These are phyloP conservation scores for Coluber constrictor DNA, from an alignment of 2,797 vertebrate species.

Conservation along the genomic window DNA sequence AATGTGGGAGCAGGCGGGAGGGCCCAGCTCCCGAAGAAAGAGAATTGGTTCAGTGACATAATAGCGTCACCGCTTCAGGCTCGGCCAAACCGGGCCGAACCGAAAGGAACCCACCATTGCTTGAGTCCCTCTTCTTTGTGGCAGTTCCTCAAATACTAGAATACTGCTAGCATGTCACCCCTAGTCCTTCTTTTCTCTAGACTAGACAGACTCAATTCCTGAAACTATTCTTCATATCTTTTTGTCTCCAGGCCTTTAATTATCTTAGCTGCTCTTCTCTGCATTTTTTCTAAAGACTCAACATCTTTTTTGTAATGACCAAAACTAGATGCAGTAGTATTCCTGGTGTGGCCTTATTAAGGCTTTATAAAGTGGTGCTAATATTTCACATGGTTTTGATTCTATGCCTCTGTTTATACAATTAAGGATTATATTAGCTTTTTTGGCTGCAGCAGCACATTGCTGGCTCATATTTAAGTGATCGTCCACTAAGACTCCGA, in stretches of 20 bases:
- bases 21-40: too few relatives aligned
- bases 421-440: background rate
- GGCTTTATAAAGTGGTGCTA: background rate
- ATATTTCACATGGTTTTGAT: background rate
- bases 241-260: background rate
- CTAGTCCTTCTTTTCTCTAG: background rate
- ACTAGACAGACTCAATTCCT: background rate
- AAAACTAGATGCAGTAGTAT: background rate
- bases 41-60: too few relatives aligned
- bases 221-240: background rate
- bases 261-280: background rate
- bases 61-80: too few relatives aligned
- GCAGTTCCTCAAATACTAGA: background rate
- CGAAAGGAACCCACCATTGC: too few relatives aligned
- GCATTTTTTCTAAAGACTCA: background rate
- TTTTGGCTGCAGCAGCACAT: background rate
- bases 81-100: too few relatives aligned
- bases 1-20: too few relatives aligned
- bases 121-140: background rate
- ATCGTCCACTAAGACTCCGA: background rate
- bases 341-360: background rate
- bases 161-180: background rate
- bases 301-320: background rate
- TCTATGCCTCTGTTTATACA: background rate
- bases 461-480: background rate